Percentiles rank a stretch among this genome's conserved stretches.
Conservation (phyloP, 2,797 vertebrate genomes). For the Darevskia mixta region DNA sequence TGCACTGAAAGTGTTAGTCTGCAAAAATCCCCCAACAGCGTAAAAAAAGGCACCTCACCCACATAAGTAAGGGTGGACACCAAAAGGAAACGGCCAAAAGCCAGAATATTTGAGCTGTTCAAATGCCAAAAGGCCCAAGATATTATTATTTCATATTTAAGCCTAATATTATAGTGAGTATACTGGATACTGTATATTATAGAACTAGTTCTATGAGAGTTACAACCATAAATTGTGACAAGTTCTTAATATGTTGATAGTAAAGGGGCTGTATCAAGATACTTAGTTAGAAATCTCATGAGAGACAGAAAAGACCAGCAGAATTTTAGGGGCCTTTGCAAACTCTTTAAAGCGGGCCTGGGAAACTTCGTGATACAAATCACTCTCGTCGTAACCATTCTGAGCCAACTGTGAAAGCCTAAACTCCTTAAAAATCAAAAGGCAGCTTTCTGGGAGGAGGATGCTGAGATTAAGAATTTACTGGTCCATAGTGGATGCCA, state of each 20-base stretch:
- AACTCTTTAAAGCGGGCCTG: conserved; percentile 57
- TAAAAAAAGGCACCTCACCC: too few species aligned
- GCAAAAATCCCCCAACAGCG: too few species aligned
- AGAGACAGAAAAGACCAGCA: conserved; percentile 45
- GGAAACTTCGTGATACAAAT: conserved; percentile 74
- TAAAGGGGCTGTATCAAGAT: conserved; percentile 16
- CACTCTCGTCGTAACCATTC: conserved; percentile 17
- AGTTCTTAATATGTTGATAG: background rate
- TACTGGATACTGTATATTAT: conserved; percentile 4
- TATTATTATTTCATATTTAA: too few species aligned
- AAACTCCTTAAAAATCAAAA: conserved; percentile 50
- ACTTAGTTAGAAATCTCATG: conserved; percentile 58
- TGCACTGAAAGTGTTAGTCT: too few species aligned
- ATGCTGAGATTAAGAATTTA: conserved; percentile 47
- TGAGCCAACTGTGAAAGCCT: conserved; percentile 49
- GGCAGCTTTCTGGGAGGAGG: conserved; percentile 49
- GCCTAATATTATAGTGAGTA: too few species aligned
- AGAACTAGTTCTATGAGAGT: conserved; percentile 30
- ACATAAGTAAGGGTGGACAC: too few species aligned
- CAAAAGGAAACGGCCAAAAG: too few species aligned
- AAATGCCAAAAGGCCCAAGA: too few species aligned
- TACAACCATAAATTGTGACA: conserved; percentile 22
- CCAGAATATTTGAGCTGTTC: too few species aligned
- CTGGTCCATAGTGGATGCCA: conserved; percentile 35
- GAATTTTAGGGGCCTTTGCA: conserved; percentile 51